phyloP scores from a whole-genome alignment of 2,797 vertebrate species.

The Micrastur ruficollis region DNA sequence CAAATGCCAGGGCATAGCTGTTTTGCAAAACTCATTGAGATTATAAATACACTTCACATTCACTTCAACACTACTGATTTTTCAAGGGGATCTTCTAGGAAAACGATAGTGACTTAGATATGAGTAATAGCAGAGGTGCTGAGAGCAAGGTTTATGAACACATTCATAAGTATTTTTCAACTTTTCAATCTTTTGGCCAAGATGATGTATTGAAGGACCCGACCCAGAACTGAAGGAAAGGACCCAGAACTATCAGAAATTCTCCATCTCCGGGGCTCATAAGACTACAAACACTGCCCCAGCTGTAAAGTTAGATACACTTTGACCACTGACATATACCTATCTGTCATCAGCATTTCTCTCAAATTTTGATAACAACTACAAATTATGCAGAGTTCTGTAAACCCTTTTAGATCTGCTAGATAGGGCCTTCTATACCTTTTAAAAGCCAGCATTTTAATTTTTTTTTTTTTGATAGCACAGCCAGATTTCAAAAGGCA shows the following conservation, averaged over 20 bases:
- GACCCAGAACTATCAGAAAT: neutral
- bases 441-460: neutral
- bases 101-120: neutral
- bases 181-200: neutral
- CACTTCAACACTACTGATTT: neutral
- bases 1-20: neutral
- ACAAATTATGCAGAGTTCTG: neutral
- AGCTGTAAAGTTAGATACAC: neutral
- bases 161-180: neutral
- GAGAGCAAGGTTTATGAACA: neutral
- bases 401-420: neutral
- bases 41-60: neutral
- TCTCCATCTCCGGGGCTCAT: neutral
- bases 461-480: neutral
- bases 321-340: accelerated
- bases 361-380: neutral
- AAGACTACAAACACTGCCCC: neutral
- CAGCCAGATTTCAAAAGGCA: neutral
- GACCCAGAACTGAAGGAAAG: neutral
- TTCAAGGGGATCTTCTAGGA: neutral
- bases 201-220: neutral
- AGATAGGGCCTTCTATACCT: neutral
- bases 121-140: neutral
- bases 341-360: neutral
- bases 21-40: neutral